phyloP scores from a whole-genome alignment of 2,797 vertebrate species.

The Gymnothorax reevesii region DNA sequence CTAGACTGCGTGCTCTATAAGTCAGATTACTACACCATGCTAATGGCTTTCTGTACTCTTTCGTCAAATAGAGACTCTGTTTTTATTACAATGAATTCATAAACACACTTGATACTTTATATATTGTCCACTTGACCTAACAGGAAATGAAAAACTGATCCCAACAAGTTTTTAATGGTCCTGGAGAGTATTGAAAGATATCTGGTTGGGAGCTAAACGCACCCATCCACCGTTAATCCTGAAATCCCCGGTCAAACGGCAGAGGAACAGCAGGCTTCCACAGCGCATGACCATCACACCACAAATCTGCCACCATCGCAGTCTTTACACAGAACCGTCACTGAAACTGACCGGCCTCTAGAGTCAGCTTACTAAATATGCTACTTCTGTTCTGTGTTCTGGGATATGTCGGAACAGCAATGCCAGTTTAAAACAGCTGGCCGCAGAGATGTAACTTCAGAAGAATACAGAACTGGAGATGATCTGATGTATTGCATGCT shows the following conservation, averaged over 20 bases:
- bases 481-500: neutral
- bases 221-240: slow-evolving; percentile 29
- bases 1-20: too few relatives aligned
- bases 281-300: slow-evolving; percentile 4
- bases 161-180: neutral
- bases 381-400: slow-evolving; percentile 36
- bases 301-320: slow-evolving; percentile 13
- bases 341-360: slow-evolving; percentile 50
- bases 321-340: slow-evolving; percentile 35
- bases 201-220: neutral
- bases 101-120: too few relatives aligned
- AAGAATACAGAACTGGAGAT: neutral
- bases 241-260: slow-evolving; percentile 32
- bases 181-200: neutral
- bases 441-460: neutral
- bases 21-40: too few relatives aligned
- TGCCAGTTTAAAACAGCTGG: too few relatives aligned
- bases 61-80: too few relatives aligned
- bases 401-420: slow-evolving; percentile 14
- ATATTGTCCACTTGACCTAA: too few relatives aligned
- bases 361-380: slow-evolving; percentile 43
- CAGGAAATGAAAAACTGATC: neutral
- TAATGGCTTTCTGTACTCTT: too few relatives aligned
- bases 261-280: neutral
- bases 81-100: too few relatives aligned